Base-by-base conservation (phyloP, 2,113 vertebrate species). In the Aleadryas rufinucha region DNA sequence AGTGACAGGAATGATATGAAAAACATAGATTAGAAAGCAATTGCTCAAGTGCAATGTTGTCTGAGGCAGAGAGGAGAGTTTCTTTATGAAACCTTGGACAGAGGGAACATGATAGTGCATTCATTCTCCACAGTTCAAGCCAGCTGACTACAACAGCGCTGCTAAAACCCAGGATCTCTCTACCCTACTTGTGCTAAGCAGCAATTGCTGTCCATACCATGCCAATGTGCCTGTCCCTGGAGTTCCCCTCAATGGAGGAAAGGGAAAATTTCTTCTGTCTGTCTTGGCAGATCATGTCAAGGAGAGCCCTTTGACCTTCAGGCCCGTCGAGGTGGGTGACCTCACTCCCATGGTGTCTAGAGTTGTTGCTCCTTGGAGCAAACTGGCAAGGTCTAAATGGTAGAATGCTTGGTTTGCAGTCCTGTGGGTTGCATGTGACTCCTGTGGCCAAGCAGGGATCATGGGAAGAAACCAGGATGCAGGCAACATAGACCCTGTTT, bases 11-110 rank as follows among this genome's bases (percentile, higher is more conserved):
- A 57, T 42, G n/a, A 66, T 90, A 89, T 42, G 79, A 95, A 89
- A 88, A 87, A 64, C 78, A 71, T 7, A 84, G 69, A 93, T 97
- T 94, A 95, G 87, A 76, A 94, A 93, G 87, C 57, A 96, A 70
- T 90, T 88, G 75, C 87, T 63, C 86, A 71, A 89, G 44, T 37
- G 24, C 63, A 70, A 13, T 35, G 70, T 79, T 53, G 39, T 91
- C 47, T 91, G 78, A 94, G 92, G 30, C 39, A 72, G 65, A 64
- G 61, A 80, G 41, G 35, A 72, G 70, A 33, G 65, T 16, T 81
- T 66, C 54, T 78, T 88, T 88, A 69, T 54, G 79, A 80, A 89
- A n/a, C 41, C 30, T 47, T 39, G 37, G 75, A 63, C 33, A 56
- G 64, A 78, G 13, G n/a, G 49, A 84, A 49, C 41, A 17, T 3